Percentiles rank a stretch among this genome's conserved stretches.
These are phyloP conservation scores for Puntigrus tetrazona DNA, from an alignment of 2,113 vertebrate genomes.

Conservation along the genomic window DNA sequence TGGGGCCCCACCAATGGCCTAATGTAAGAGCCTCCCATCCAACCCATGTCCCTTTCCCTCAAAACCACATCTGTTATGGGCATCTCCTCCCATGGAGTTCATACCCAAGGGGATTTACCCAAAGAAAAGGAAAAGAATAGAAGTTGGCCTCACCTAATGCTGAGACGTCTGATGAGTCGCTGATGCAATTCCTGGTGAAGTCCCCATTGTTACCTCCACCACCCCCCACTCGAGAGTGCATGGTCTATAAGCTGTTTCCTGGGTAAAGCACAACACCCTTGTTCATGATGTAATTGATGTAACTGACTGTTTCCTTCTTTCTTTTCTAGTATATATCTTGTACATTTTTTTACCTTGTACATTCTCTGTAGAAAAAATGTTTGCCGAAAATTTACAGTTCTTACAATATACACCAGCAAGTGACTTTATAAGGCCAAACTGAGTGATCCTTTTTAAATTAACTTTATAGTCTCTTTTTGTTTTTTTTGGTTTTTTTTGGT, in stretches of 20 bases:
- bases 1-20: slow-evolving; percentile 93
- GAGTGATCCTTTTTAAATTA: slow-evolving; percentile 72
- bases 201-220: not conserved
- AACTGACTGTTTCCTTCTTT: slow-evolving; percentile 76
- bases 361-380: slow-evolving; percentile 92
- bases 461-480: slow-evolving; percentile 37
- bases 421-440: slow-evolving; percentile 90
- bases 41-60: slow-evolving; percentile 4
- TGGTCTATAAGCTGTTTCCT: slow-evolving; percentile 65
- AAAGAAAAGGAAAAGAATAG: slow-evolving; percentile 72
- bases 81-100: slow-evolving; percentile 63
- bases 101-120: slow-evolving; percentile 77
- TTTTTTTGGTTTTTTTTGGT: no score
- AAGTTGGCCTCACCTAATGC: slow-evolving; percentile 78
- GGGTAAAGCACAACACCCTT: slow-evolving; percentile 88
- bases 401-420: slow-evolving; percentile 94
- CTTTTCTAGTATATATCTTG: slow-evolving; percentile 92
- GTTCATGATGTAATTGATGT: slow-evolving; percentile 96
- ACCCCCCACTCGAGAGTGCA: slow-evolving; percentile 53
- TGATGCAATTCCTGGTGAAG: slow-evolving; percentile 55
- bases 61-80: slow-evolving; percentile 17
- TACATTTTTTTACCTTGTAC: slow-evolving; percentile 99
- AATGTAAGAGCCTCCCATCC: slow-evolving; percentile 73
- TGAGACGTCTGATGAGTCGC: slow-evolving; percentile 68
- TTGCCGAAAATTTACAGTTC: slow-evolving; percentile 93